Conservation (phyloP, 2,113 vertebrate genomes). For the Salminus brasiliensis region DNA sequence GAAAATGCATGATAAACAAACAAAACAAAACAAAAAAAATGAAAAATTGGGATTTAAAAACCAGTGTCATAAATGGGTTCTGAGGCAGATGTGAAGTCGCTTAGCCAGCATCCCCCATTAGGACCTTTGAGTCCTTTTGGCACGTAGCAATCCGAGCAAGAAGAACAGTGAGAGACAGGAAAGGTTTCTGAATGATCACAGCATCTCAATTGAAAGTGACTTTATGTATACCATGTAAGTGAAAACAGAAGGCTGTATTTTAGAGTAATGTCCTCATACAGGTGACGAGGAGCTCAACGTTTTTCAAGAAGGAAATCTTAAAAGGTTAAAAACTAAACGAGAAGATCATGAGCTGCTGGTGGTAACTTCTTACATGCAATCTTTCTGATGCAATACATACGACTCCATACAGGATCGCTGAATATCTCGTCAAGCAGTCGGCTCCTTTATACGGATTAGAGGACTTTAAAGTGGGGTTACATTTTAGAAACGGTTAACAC, state of each 20-base stretch:
- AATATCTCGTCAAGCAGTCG: constrained; percentile 14
- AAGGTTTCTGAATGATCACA: constrained; percentile 32
- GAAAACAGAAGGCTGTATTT: constrained; percentile 14
- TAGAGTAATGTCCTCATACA: neutral
- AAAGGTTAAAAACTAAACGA: neutral
- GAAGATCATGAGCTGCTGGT: constrained; percentile 1
- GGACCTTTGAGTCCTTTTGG: constrained; percentile 20
- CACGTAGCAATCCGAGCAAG: constrained; percentile 29
- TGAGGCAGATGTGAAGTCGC: constrained; percentile 3
- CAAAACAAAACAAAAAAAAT: constrained; percentile 24
- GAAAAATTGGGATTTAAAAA: constrained; percentile 8
- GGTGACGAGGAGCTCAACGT: neutral
- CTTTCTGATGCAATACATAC: neutral
- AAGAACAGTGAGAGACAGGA: constrained; percentile 11
- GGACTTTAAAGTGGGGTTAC: neutral
- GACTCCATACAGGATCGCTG: neutral
- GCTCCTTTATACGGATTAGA: neutral
- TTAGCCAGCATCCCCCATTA: constrained; percentile 2
- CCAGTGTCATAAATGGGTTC: constrained; percentile 48
- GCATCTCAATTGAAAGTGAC: constrained; percentile 16
- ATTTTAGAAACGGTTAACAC: neutral
- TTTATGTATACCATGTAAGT: constrained; percentile 18
- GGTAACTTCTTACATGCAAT: constrained; percentile 7
- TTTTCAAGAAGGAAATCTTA: neutral
- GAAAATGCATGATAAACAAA: too few relatives aligned